Conservation (phyloP, 2,113 vertebrate species). For the Fregetta grallaria region DNA sequence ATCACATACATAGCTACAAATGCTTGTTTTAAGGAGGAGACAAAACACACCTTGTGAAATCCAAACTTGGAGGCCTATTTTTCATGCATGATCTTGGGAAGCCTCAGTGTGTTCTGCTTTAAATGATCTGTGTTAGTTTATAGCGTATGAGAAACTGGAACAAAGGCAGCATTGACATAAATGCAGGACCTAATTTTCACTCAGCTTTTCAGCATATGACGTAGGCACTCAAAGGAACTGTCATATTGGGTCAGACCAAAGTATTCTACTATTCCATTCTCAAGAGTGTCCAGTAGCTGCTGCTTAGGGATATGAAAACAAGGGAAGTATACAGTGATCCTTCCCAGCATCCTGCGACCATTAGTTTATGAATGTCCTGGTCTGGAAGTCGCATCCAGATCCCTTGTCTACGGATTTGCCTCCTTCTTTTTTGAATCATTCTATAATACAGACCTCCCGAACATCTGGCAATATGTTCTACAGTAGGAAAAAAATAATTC, state of each 20-base stretch:
- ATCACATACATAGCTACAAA: not conserved
- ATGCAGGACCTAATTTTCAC: not conserved
- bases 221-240: not conserved
- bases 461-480: not conserved
- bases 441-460: not conserved
- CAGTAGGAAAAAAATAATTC: not conserved
- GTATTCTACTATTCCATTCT: not conserved
- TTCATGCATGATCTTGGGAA: not conserved
- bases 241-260: not conserved
- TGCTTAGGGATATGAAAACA: not conserved
- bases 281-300: not conserved
- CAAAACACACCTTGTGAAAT: not conserved
- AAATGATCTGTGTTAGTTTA: not conserved
- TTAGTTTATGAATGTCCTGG: accelerated
- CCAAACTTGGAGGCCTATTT: not conserved
- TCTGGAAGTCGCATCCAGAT: not conserved
- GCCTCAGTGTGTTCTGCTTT: not conserved
- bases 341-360: not conserved
- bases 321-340: not conserved
- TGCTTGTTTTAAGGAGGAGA: not conserved
- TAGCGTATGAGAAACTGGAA: not conserved
- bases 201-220: not conserved
- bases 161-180: not conserved
- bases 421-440: not conserved
- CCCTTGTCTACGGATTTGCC: not conserved